Percentiles rank a stretch among this genome's conserved stretches.
These are phyloP conservation scores for Scaptomyza graminum DNA, from an alignment of 1,140 invertebrate species.

Conservation along the genomic window DNA sequence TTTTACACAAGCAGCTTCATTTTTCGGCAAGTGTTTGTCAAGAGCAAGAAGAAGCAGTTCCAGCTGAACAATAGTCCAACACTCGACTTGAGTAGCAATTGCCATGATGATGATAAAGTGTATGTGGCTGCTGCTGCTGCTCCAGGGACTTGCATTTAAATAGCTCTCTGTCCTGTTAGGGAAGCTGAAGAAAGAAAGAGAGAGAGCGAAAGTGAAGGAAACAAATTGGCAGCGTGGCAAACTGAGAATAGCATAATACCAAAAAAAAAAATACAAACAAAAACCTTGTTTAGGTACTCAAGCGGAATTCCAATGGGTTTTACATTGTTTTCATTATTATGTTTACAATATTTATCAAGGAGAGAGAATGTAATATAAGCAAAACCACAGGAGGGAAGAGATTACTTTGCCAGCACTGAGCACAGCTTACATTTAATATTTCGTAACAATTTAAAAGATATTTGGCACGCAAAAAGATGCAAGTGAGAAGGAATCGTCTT, in stretches of 20 bases:
- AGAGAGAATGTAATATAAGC: not conserved
- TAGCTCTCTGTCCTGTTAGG: conserved; percentile 7
- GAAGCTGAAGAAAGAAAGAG: too few species aligned
- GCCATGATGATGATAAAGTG: conserved; percentile 24
- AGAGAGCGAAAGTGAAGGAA: not conserved
- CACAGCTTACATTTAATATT: not conserved
- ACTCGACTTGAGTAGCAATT: conserved; percentile 23
- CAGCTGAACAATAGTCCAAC: not conserved
- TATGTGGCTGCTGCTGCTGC: not conserved
- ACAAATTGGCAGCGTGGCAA: conserved; percentile 6
- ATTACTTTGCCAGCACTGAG: not conserved
- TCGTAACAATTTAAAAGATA: not conserved
- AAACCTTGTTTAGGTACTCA: not conserved
- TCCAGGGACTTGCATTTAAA: conserved; percentile 23
- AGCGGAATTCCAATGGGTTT: not conserved
- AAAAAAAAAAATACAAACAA: not conserved
- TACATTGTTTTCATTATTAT: not conserved
- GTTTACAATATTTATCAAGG: conserved; percentile 1
- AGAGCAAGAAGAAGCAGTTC: not conserved
- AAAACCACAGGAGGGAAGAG: not conserved
- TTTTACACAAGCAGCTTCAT: conserved; percentile 49
- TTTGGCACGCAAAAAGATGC: not conserved
- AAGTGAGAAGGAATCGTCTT: too few species aligned
- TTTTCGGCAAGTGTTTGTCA: conserved; percentile 57
- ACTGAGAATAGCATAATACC: conserved; percentile 6